phyloP scores from a whole-genome alignment of 2,888 invertebrate species.

The Tanypteryx hageni region DNA sequence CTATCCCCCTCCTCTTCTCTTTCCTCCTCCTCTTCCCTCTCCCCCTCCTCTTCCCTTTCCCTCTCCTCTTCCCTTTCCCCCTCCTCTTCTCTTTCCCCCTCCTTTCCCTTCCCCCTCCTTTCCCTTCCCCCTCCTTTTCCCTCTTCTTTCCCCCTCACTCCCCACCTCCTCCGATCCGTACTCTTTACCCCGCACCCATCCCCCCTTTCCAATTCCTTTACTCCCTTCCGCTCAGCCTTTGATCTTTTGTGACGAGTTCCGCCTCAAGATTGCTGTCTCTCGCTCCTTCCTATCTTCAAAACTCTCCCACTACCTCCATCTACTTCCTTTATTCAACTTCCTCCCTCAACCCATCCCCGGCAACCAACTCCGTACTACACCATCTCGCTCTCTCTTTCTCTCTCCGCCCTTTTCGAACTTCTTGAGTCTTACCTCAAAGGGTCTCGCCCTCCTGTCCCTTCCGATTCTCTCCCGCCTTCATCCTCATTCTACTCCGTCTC shows the following conservation, averaged over 20 bases:
- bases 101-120: neutral
- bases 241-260: conserved; percentile 63
- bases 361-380: neutral
- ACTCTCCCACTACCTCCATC: neutral
- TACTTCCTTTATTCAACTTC: conserved; percentile 55
- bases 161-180: neutral
- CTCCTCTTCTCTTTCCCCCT: too few species aligned
- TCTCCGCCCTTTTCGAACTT: conserved; percentile 39
- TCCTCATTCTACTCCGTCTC: conserved; percentile 20
- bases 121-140: neutral
- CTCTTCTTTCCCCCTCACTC: neutral
- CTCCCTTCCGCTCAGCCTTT: conserved; percentile 24
- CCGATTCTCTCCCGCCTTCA: neutral
- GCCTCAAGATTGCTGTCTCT: conserved; percentile 63
- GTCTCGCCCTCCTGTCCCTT: neutral
- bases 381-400: neutral
- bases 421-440: conserved; percentile 48
- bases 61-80: neutral
- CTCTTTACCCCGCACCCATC: neutral
- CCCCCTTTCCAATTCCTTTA: neutral
- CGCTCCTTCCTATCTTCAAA: conserved; percentile 16
- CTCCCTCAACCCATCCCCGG: neutral
- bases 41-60: neutral
- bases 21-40: neutral
- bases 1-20: neutral